Percentiles rank a stretch among this genome's conserved stretches.
Conservation (phyloP, 2,888 invertebrate genomes). For the Hofmannophila pseudospretella region DNA sequence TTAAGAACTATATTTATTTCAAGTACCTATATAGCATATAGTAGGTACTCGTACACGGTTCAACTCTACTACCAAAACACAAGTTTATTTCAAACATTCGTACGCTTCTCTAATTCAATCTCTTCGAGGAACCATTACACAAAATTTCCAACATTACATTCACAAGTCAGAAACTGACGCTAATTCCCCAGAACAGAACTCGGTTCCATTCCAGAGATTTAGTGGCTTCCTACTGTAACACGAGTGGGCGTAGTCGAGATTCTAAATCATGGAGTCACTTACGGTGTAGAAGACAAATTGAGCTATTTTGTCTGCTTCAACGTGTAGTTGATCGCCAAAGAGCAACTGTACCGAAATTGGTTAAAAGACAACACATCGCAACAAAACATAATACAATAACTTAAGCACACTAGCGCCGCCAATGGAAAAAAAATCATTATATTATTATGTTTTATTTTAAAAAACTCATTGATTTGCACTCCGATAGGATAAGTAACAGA, state of each 20-base stretch:
- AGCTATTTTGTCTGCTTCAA: slow-evolving; percentile 50
- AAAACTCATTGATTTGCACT: no score
- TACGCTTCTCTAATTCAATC: neutral
- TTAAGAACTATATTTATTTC: no score
- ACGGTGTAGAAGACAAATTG: slow-evolving; percentile 55
- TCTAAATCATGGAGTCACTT: slow-evolving; percentile 63
- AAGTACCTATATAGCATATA: no score
- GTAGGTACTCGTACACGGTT: no score
- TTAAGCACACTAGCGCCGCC: no score
- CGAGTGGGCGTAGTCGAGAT: slow-evolving; percentile 48
- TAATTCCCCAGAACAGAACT: slow-evolving; percentile 41
- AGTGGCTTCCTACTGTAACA: slow-evolving; percentile 48
- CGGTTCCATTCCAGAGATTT: slow-evolving; percentile 48
- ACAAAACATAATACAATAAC: neutral
- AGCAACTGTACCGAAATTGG: neutral
- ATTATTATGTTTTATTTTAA: no score
- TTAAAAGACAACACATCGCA: neutral
- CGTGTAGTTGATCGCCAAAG: slow-evolving; percentile 31
- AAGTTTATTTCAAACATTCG: no score
- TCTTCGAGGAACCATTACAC: neutral
- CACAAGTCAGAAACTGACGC: slow-evolving; percentile 31
- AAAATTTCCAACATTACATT: slow-evolving; percentile 19
- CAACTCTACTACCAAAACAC: no score
- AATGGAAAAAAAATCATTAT: no score
- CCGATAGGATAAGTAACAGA: no score